Conservation (phyloP, 30 jellyfish, hydroid and myxozoan species). For the Mastigias papua region DNA sequence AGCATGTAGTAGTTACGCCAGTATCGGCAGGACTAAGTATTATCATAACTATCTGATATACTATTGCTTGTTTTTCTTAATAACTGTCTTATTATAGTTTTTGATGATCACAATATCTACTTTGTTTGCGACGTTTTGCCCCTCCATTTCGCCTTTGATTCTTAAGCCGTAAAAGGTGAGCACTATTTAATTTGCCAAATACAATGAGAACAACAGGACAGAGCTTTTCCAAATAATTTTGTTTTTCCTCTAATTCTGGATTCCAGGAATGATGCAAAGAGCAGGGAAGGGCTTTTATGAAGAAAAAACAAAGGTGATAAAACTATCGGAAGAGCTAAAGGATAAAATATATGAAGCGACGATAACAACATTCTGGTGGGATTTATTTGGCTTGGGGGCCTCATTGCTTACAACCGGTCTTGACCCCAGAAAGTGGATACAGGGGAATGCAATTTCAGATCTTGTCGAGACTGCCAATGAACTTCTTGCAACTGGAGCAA, state of each 20-base stretch:
- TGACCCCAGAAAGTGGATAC: background rate
- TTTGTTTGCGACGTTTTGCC: too few relatives aligned
- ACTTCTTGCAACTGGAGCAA: background rate
- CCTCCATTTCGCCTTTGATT: too few relatives aligned
- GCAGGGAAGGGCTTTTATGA: background rate
- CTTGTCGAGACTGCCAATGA: background rate
- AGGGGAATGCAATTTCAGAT: background rate
- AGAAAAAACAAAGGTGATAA: background rate
- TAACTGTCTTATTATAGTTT: too few relatives aligned
- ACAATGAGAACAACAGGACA: too few relatives aligned
- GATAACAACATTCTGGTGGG: background rate
- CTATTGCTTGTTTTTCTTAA: too few relatives aligned
- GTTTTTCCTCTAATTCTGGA: background rate
- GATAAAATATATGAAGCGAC: background rate
- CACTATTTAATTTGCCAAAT: too few relatives aligned
- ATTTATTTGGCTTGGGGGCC: background rate
- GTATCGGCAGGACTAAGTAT: too few relatives aligned
- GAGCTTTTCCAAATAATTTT: too few relatives aligned
- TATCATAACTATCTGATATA: too few relatives aligned
- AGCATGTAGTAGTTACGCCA: too few relatives aligned
- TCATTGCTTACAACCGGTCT: background rate
- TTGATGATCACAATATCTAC: too few relatives aligned
- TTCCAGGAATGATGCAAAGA: background rate
- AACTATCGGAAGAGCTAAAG: background rate
- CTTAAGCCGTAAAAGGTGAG: too few relatives aligned